phyloP scores from a whole-genome alignment of 2,113 vertebrate species.

The Cebidichthys violaceus region DNA sequence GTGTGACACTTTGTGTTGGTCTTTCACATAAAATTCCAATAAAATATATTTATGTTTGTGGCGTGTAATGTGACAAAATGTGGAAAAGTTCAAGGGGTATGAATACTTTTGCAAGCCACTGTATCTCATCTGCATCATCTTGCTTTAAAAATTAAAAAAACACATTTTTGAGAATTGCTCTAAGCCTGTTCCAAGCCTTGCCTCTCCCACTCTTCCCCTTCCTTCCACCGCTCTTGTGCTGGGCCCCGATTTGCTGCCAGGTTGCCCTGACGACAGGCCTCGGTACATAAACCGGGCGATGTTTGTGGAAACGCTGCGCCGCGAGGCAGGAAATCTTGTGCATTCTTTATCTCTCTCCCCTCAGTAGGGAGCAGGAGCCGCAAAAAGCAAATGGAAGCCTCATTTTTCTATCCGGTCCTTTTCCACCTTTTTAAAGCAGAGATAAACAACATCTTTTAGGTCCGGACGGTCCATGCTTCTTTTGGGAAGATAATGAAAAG shows the following conservation, averaged over 20 bases:
- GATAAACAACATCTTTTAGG: constrained; percentile 17
- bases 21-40: too few relatives aligned
- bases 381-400: constrained; percentile 9
- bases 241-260: constrained; percentile 67
- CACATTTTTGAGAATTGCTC: background rate
- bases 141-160: background rate
- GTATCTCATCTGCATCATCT: background rate
- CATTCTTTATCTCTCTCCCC: constrained; percentile 77
- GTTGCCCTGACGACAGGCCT: constrained; percentile 73
- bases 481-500: constrained; percentile 1
- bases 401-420: constrained; percentile 23
- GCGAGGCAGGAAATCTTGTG: constrained; percentile 71
- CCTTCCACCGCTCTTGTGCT: constrained; percentile 55
- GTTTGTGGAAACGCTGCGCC: constrained; percentile 63
- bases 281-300: constrained; percentile 75
- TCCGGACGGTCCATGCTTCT: background rate
- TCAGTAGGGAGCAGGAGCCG: constrained; percentile 25
- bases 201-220: constrained; percentile 26
- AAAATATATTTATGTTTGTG: too few relatives aligned
- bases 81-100: too few relatives aligned
- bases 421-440: constrained; percentile 19
- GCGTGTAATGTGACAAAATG: too few relatives aligned
- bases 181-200: constrained; percentile 21
- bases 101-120: too few relatives aligned
- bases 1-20: too few relatives aligned